phyloP scores from a whole-genome alignment of 92 coral and sea anemone genomes.

The Palythoa grandiflora region DNA sequence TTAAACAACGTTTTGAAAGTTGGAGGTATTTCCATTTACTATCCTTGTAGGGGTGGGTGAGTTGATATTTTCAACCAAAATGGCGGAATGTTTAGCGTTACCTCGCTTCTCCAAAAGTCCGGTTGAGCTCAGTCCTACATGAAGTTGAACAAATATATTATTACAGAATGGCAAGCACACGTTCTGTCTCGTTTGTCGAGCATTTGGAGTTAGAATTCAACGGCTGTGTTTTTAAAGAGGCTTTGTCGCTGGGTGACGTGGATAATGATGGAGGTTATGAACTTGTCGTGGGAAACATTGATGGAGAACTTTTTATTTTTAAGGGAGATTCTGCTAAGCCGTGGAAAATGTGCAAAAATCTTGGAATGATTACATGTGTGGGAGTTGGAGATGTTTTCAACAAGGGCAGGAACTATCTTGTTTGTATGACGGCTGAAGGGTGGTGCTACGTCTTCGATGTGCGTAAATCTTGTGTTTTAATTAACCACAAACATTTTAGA shows the following conservation, averaged over 20 bases:
- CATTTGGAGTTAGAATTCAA: constrained; percentile 85
- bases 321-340: constrained; percentile 78
- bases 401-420: constrained; percentile 73
- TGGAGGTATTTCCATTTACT: not conserved
- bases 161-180: constrained; percentile 53
- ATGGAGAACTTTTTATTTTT: constrained; percentile 89
- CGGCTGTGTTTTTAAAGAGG: constrained; percentile 85
- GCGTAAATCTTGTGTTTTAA: constrained; percentile 34
- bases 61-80: not conserved
- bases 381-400: constrained; percentile 89
- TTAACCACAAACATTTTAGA: not conserved
- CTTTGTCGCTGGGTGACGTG: constrained; percentile 83
- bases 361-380: constrained; percentile 94
- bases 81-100: not conserved
- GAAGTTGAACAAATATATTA: not conserved
- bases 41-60: not conserved
- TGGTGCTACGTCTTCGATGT: constrained; percentile 89
- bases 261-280: constrained; percentile 88
- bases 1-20: not conserved
- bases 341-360: constrained; percentile 72
- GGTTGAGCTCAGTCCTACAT: not conserved
- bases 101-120: not conserved
- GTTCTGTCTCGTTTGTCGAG: constrained; percentile 95
- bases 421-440: constrained; percentile 93
- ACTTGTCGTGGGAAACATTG: constrained; percentile 81